These are phyloP conservation scores for Gnathonemus longibarbis DNA, from an alignment of 2,113 vertebrate genomes.

Conservation along the genomic window DNA sequence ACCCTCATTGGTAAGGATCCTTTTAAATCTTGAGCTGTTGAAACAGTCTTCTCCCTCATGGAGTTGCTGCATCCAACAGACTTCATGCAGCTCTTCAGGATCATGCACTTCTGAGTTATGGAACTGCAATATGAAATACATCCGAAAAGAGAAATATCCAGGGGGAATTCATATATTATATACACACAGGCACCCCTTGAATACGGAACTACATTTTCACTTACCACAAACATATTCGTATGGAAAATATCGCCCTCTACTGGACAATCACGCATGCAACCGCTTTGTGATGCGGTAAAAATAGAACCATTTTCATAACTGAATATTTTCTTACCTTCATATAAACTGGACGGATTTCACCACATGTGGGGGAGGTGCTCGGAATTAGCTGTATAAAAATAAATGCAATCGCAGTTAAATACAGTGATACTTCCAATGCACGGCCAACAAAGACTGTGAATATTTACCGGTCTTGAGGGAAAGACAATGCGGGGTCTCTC, in stretches of 20 bases:
- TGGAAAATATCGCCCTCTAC: slow-evolving; percentile 42
- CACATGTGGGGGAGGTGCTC: background rate
- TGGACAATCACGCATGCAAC: slow-evolving; percentile 25
- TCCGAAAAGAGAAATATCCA: background rate
- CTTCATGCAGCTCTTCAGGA: background rate
- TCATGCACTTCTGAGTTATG: slow-evolving; percentile 18
- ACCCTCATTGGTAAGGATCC: background rate
- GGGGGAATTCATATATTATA: background rate
- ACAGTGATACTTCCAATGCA: background rate
- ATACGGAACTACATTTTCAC: background rate
- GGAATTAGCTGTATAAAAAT: background rate
- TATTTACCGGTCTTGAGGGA: slow-evolving; percentile 29
- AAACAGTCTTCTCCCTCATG: background rate
- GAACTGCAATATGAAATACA: background rate
- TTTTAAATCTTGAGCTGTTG: background rate
- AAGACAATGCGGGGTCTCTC: slow-evolving; percentile 27
- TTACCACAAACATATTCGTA: background rate
- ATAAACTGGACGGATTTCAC: background rate
- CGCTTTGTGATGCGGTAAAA: background rate
- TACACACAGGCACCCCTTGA: background rate
- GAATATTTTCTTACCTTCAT: slow-evolving; percentile 13
- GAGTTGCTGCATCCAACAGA: slow-evolving; percentile 11
- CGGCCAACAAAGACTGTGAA: background rate
- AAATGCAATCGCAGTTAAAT: background rate
- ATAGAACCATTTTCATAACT: background rate